These are phyloP conservation scores for Labeo catla DNA, from an alignment of 2,113 vertebrate species.

Conservation along the genomic window DNA sequence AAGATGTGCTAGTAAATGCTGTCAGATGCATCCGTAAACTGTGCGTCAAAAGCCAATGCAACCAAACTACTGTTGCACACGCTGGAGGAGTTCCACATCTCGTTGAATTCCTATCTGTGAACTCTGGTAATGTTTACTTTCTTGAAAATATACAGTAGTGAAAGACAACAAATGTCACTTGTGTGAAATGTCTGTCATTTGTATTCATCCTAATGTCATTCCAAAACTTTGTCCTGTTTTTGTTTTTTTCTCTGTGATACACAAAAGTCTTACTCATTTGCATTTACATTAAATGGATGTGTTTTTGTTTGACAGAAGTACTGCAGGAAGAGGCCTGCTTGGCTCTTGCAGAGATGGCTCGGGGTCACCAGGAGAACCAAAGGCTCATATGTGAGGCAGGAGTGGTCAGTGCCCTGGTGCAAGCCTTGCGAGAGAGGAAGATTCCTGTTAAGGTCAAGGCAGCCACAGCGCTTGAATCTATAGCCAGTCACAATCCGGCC, in stretches of 20 bases:
- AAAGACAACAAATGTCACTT: neutral
- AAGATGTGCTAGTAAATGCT: slow-evolving; percentile 75
- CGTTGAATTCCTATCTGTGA: slow-evolving; percentile 70
- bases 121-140: slow-evolving; percentile 70
- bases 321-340: slow-evolving; percentile 71
- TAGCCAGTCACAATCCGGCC: slow-evolving; percentile 69
- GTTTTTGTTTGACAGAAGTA: slow-evolving; percentile 63
- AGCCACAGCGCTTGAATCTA: slow-evolving; percentile 74
- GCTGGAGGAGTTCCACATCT: slow-evolving; percentile 71
- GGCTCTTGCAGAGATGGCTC: slow-evolving; percentile 74
- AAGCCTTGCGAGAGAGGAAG: slow-evolving; percentile 70
- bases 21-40: slow-evolving; percentile 74
- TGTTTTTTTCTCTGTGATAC: neutral
- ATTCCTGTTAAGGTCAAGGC: slow-evolving; percentile 74
- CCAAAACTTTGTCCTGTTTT: neutral
- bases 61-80: slow-evolving; percentile 69
- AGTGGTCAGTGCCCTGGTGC: slow-evolving; percentile 69
- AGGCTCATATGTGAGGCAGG: slow-evolving; percentile 66
- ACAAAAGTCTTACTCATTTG: neutral
- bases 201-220: neutral
- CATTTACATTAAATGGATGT: neutral
- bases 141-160: neutral
- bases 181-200: neutral
- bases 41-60: slow-evolving; percentile 66
- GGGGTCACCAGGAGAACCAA: slow-evolving; percentile 71